Conservation (phyloP, 1,140 invertebrate species). For the Calosoma granatense region DNA sequence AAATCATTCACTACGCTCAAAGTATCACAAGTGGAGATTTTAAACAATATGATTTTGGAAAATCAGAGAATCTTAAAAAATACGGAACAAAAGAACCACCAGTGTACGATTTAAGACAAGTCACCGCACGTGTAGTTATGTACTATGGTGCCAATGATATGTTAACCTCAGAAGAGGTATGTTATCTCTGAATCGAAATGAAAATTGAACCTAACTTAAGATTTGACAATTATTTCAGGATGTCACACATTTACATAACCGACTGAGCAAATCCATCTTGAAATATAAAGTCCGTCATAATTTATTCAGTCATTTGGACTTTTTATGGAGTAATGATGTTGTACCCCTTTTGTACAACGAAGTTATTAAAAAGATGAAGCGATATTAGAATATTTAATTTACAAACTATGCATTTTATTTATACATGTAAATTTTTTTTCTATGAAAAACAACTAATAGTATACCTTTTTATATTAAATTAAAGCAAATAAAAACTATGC, state of each 20-base stretch:
- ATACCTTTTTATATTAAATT: too few relatives aligned
- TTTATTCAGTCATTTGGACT: slow-evolving; percentile 56
- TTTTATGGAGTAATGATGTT: slow-evolving; percentile 51
- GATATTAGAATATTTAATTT: slow-evolving; percentile 27
- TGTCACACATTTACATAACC: slow-evolving; percentile 11
- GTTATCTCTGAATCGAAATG: background rate
- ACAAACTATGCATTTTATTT: too few relatives aligned
- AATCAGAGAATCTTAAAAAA: slow-evolving; percentile 36
- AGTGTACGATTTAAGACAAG: slow-evolving; percentile 45
- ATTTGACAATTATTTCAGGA: slow-evolving; percentile 3
- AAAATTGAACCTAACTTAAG: background rate
- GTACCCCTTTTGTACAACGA: slow-evolving; percentile 46
- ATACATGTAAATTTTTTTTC: too few relatives aligned
- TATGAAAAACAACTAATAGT: too few relatives aligned
- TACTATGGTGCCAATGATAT: slow-evolving; percentile 63
- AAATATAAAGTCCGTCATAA: slow-evolving; percentile 43
- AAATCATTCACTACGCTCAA: slow-evolving; percentile 12
- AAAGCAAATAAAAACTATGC: too few relatives aligned
- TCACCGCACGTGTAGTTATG: slow-evolving; percentile 52
- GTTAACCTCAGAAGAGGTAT: slow-evolving; percentile 32
- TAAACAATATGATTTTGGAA: slow-evolving; percentile 43
- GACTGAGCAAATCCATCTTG: slow-evolving; percentile 42
- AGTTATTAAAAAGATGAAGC: slow-evolving; percentile 42
- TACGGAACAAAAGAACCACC: slow-evolving; percentile 44
- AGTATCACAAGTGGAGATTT: slow-evolving; percentile 29